A percentile compares a stretch with the other conserved stretches of the same genome.
Evolutionary conservation across 2,113 vertebrate species (phyloP).

Genomic region (Erythrocercus mccallii): DNA sequence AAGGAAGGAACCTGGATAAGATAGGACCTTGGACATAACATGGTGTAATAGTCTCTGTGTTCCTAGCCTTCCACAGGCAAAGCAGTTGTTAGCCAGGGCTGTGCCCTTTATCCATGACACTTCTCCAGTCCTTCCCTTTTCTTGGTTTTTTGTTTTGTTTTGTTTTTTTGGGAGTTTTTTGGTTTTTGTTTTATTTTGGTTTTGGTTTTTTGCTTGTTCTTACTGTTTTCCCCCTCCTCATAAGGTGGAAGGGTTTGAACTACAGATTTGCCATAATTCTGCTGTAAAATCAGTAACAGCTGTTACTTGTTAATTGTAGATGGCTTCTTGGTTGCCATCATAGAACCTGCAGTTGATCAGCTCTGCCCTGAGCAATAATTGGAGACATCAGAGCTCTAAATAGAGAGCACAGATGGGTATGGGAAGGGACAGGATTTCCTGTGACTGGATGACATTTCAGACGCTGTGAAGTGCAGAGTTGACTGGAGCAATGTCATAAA

Average conservation of each 20-base stretch:
- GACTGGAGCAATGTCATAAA: not conserved
- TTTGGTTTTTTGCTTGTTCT: not conserved
- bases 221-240: not conserved
- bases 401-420: not conserved
- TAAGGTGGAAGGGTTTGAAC: not conserved
- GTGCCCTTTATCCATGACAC: not conserved
- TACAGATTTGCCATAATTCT: not conserved
- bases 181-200: not conserved
- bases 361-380: conserved; percentile 18
- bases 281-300: conserved; percentile 44
- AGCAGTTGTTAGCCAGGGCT: not conserved
- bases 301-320: not conserved
- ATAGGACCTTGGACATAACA: not conserved
- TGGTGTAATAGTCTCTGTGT: accelerated
- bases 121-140: not conserved
- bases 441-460: not conserved
- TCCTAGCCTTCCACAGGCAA: not conserved
- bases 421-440: not conserved
- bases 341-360: conserved; percentile 49
- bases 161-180: too few relatives aligned
- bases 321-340: conserved; percentile 19
- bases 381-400: not conserved
- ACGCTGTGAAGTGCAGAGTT: not conserved
- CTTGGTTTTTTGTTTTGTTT: not conserved
- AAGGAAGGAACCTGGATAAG: not conserved